Evolutionary conservation across 2,113 vertebrate genomes (phyloP), one percentile per base, ranked within the genome.

Genomic region (Solenodon paradoxus): DNA sequence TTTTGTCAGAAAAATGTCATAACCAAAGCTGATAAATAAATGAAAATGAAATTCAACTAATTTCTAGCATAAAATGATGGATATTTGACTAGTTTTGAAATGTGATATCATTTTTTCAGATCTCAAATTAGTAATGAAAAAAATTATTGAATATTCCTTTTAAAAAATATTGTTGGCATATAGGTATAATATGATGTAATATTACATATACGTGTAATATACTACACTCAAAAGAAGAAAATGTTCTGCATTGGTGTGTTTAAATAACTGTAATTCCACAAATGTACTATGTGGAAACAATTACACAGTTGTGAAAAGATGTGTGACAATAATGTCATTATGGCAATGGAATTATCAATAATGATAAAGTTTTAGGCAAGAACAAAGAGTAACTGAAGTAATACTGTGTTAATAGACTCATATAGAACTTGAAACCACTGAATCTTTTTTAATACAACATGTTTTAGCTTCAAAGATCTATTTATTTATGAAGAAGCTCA

Each of bases 281-380:
- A 47, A 86, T 92, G 57, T 55, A 66, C 61, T 86, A 40, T 47
- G 42, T 22, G 61, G 38, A 77, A 87, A 35, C 9, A 26, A 88
- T 51, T 68, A 74, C 32, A 38, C 16, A 84, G 49, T 11, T 51
- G 9, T 68, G 9, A 55, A 74, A 32, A 51, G 10, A 74, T 45
- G 0, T 45, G 64, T 84, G n/a, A 22, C 83, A 89, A 95, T 24
- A 68, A 57, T 57, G 2, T 57, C 32, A 22, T 30, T 57, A 35
- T 64, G 38, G 32, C 4, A 78, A 77, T 15, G n/a, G 3, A n/a
- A 82, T 55, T 80, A 92, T 86, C 82, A 77, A 85, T n/a, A 49
- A 57, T 64, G 63, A 22, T 61, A 53, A 63, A 49, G 49, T 30
- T 5, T 63, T 79, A 24, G 5, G 71, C 45, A 74, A 87, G 77